Percentiles rank a stretch among this genome's conserved stretches.
Conservation (phyloP, 2,888 invertebrate species). For the Melipona bicolor region DNA sequence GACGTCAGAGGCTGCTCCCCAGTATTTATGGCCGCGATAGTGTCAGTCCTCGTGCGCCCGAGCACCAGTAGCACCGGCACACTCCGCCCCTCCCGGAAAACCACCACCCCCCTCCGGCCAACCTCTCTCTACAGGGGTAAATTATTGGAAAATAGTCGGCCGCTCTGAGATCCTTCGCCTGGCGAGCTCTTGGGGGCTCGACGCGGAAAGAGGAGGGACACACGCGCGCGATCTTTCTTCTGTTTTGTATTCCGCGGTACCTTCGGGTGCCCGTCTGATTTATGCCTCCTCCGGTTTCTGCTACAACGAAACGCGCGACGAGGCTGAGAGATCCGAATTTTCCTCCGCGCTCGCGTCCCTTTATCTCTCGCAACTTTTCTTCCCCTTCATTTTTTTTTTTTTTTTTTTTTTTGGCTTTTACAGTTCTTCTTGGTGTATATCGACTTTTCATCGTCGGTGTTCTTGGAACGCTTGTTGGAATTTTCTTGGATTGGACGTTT, state of each 20-base stretch:
- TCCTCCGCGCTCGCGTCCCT: conserved; percentile 39
- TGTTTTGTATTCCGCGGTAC: conserved; percentile 78
- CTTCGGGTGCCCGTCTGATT: conserved; percentile 76
- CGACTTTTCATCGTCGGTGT: not conserved
- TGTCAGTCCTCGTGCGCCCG: conserved; percentile 82
- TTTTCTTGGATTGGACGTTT: not conserved
- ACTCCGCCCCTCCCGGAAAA: conserved; percentile 59
- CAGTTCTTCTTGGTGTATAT: not conserved
- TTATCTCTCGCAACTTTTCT: conserved; percentile 51
- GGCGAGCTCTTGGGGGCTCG: conserved; percentile 5
- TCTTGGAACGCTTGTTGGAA: not conserved
- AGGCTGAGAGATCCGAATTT: not conserved
- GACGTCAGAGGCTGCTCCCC: conserved; percentile 82
- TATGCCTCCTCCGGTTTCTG: conserved; percentile 64
- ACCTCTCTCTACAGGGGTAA: conserved; percentile 61
- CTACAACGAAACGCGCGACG: too few species aligned
- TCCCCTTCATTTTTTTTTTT: not conserved
- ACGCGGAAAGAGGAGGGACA: conserved; percentile 11
- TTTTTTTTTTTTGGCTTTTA: not conserved
- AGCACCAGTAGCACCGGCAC: conserved; percentile 49
- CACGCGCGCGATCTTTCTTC: conserved; percentile 71
- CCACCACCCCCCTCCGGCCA: conserved; percentile 51
- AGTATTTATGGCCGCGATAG: conserved; percentile 84
- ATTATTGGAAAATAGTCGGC: conserved; percentile 83
- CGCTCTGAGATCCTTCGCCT: conserved; percentile 66